Conservation (phyloP, 2,888 invertebrate species). For the Ceramica pisi region DNA sequence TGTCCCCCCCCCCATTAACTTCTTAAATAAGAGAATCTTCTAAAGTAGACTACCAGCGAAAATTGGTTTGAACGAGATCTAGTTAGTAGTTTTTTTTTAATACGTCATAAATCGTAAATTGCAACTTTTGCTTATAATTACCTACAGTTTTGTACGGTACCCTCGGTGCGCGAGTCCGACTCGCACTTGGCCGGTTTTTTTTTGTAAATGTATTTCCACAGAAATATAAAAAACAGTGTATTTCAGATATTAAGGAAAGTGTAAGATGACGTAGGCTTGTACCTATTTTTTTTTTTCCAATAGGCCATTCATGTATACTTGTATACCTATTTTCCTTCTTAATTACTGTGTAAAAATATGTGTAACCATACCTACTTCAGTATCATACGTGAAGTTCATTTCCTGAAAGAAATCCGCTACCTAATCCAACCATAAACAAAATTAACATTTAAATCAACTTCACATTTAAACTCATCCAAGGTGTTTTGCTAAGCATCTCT, state of each 20-base stretch:
- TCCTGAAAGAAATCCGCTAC: not conserved
- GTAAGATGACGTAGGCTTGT: no score
- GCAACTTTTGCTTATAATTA: no score
- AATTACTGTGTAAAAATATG: not conserved
- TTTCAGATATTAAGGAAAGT: not conserved
- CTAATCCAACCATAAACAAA: not conserved
- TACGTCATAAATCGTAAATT: no score
- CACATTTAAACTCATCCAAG: not conserved
- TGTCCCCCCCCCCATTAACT: no score
- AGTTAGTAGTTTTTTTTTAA: no score
- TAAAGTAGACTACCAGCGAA: no score
- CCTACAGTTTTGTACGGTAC: no score
- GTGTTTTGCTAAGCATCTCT: not conserved
- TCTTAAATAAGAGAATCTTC: no score
- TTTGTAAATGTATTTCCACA: not conserved
- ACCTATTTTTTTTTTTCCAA: not conserved
- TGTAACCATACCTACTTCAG: not conserved
- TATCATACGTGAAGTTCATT: not conserved
- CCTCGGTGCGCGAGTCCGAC: no score
- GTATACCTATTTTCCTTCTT: conserved; percentile 1
- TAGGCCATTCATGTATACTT: not conserved
- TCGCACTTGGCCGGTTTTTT: no score
- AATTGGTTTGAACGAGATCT: no score
- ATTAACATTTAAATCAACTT: not conserved
- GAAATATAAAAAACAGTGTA: no score